Conservation (phyloP, 2,888 invertebrate genomes). For the Aphidoletes aphidimyza region DNA sequence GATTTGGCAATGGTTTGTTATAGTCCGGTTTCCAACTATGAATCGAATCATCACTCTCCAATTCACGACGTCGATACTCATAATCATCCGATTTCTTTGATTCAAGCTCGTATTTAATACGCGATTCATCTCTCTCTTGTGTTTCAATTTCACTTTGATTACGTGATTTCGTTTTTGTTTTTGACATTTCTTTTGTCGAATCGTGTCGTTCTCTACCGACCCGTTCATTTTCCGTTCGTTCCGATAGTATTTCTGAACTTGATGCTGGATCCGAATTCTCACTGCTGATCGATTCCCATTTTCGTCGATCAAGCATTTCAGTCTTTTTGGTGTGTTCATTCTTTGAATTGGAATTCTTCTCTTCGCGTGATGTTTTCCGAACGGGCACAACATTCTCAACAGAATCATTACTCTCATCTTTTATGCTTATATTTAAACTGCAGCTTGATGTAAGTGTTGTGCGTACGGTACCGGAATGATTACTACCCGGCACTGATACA, state of each 20-base stretch:
- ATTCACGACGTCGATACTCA: constrained; percentile 57
- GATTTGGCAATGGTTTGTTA: neutral
- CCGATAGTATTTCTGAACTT: constrained; percentile 55
- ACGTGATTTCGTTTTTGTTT: neutral
- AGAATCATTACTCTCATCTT: constrained; percentile 51
- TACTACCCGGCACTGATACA: constrained; percentile 65
- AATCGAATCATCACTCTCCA: neutral
- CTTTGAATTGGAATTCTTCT: constrained; percentile 41
- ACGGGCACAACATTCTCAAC: constrained; percentile 14
- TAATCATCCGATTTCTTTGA: constrained; percentile 62
- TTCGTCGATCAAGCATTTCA: constrained; percentile 56
- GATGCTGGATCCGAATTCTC: constrained; percentile 61
- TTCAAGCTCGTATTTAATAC: constrained; percentile 59
- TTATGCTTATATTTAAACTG: constrained; percentile 38
- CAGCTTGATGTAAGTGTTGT: constrained; percentile 38
- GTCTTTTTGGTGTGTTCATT: constrained; percentile 52
- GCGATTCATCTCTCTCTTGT: constrained; percentile 20
- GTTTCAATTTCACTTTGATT: neutral
- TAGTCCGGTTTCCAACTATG: constrained; percentile 26
- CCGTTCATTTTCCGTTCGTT: constrained; percentile 60
- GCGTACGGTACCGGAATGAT: constrained; percentile 64
- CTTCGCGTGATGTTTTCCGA: constrained; percentile 48
- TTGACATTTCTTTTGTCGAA: neutral
- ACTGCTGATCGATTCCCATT: constrained; percentile 63
- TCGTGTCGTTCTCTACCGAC: constrained; percentile 61